phyloP scores from a whole-genome alignment of 2,113 vertebrate genomes.

The Petroica traversi region DNA sequence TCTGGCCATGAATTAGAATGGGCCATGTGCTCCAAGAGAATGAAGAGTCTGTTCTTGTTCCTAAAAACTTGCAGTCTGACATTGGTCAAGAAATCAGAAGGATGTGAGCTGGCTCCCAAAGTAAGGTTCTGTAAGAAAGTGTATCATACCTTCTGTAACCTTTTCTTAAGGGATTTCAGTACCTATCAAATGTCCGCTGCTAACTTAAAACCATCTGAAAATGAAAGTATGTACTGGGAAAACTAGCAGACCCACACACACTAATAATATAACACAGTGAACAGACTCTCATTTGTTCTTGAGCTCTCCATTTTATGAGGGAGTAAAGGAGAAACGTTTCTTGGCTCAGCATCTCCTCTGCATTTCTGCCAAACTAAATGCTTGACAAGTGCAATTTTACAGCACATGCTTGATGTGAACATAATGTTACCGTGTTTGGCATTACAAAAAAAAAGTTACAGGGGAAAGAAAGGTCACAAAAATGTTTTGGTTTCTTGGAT shows the following conservation, averaged over 20 bases:
- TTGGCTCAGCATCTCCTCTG: constrained; percentile 53
- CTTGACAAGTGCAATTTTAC: constrained; percentile 65
- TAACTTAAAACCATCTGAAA: constrained; percentile 17
- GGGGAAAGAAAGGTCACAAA: background rate
- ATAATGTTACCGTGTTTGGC: constrained; percentile 65
- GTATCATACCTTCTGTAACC: background rate
- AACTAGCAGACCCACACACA: background rate
- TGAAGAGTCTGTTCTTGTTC: background rate
- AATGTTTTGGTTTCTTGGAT: constrained; percentile 52
- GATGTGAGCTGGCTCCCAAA: background rate
- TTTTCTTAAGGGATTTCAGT: background rate
- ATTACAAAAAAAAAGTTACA: constrained; percentile 1
- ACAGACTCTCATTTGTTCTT: constrained; percentile 24
- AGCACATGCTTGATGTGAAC: constrained; percentile 58
- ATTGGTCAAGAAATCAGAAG: background rate
- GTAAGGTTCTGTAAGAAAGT: background rate
- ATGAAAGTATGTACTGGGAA: background rate
- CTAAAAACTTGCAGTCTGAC: background rate
- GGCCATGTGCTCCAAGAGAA: background rate
- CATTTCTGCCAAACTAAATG: constrained; percentile 61
- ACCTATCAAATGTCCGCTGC: background rate
- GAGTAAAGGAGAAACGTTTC: constrained; percentile 51
- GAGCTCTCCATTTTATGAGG: constrained; percentile 36
- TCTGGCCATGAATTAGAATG: background rate
- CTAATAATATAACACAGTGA: background rate